Evolutionary conservation across 2,888 invertebrate species (phyloP).

Genomic region (Pocota personata): DNA sequence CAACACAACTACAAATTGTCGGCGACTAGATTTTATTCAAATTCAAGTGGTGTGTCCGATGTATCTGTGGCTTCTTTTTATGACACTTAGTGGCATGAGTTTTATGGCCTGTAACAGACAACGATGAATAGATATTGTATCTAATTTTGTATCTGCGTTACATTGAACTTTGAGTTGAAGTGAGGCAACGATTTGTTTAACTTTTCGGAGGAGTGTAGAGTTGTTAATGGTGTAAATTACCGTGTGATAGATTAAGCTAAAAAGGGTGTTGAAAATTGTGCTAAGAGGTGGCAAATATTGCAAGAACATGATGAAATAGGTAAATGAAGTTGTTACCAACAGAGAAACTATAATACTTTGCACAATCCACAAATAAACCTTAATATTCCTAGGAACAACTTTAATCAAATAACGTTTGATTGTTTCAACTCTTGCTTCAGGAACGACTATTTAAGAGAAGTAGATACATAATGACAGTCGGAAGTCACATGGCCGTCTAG

Average conservation of each 20-base stretch:
- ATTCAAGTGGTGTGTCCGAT: conserved; percentile 45
- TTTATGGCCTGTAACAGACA: conserved; percentile 39
- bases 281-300: neutral
- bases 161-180: neutral
- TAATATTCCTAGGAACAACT: too few species aligned
- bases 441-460: too few species aligned
- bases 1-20: conserved; percentile 1
- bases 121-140: conserved; percentile 38
- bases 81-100: conserved; percentile 42
- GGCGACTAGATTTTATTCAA: conserved; percentile 13
- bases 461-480: too few species aligned
- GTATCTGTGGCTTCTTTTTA: conserved; percentile 23
- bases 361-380: too few species aligned
- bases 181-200: conserved; percentile 3
- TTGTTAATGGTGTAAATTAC: conserved; percentile 12
- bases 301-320: neutral
- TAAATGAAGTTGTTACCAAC: too few species aligned
- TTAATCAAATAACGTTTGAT: too few species aligned
- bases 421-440: too few species aligned
- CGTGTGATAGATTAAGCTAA: neutral
- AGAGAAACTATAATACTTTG: too few species aligned
- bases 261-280: neutral
- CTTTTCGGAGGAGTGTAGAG: conserved; percentile 5
- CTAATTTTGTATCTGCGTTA: conserved; percentile 29
- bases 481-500: too few species aligned